Percentiles rank a stretch among this genome's conserved stretches.
These are phyloP conservation scores for Knipowitschia caucasica DNA, from an alignment of 2,797 vertebrate species.

Conservation along the genomic window DNA sequence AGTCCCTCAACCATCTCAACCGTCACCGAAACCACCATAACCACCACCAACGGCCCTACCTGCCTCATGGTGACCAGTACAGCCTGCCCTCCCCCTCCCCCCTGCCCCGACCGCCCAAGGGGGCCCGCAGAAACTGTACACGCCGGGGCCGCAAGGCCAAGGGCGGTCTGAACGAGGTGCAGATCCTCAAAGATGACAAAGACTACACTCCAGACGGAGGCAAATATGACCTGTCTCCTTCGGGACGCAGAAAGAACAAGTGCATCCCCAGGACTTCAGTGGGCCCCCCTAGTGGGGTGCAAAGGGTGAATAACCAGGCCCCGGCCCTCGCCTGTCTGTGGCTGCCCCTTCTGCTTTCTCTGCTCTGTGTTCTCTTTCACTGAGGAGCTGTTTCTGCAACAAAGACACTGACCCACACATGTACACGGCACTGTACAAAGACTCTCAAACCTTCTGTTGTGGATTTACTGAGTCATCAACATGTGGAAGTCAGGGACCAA, in stretches of 20 bases:
- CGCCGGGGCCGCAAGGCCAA: slow-evolving; percentile 83
- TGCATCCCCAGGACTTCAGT: slow-evolving; percentile 88
- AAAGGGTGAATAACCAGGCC: slow-evolving; percentile 81
- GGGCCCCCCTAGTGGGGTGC: slow-evolving; percentile 88
- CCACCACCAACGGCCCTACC: slow-evolving; percentile 73
- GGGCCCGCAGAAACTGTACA: slow-evolving; percentile 87
- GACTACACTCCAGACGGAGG: slow-evolving; percentile 79
- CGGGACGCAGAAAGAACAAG: slow-evolving; percentile 86
- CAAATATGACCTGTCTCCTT: slow-evolving; percentile 79
- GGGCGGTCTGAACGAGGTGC: slow-evolving; percentile 77
- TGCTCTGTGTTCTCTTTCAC: slow-evolving; percentile 78
- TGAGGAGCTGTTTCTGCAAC: slow-evolving; percentile 66
- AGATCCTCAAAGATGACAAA: slow-evolving; percentile 67
- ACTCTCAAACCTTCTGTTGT: slow-evolving; percentile 36
- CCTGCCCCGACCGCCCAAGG: slow-evolving; percentile 74
- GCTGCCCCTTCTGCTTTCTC: slow-evolving; percentile 76
- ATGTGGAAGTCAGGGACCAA: slow-evolving; percentile 59
- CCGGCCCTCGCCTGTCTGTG: slow-evolving; percentile 46
- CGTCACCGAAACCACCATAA: slow-evolving; percentile 69
- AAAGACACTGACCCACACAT: slow-evolving; percentile 60
- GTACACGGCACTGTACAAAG: slow-evolving; percentile 52
- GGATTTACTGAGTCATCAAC: slow-evolving; percentile 44
- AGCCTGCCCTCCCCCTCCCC: slow-evolving; percentile 70
- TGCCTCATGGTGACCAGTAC: slow-evolving; percentile 71
- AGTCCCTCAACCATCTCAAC: slow-evolving; percentile 81